Conservation (phyloP, 2,113 vertebrate genomes). For the Phyllostomus discolor region DNA sequence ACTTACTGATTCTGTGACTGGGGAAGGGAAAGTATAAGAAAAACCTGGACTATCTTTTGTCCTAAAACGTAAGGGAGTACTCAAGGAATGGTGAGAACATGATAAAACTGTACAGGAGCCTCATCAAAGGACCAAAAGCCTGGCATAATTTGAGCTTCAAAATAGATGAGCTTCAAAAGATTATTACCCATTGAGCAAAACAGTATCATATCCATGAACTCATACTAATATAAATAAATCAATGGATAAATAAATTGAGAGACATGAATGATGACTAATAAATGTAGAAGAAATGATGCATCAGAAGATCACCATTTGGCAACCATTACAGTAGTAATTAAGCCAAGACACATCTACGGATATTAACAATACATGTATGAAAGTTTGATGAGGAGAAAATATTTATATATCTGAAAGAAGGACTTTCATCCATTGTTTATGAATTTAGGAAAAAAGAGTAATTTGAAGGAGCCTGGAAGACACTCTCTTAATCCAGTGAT, state of each 20-base stretch:
- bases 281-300: neutral
- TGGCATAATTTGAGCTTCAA: neutral
- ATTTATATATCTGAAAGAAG: neutral
- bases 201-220: neutral
- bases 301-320: neutral
- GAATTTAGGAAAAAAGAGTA: neutral
- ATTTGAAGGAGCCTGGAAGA: neutral
- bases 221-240: neutral
- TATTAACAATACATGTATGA: neutral
- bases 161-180: neutral
- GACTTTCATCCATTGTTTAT: neutral
- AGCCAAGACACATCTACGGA: neutral
- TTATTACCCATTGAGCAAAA: neutral
- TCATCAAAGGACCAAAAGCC: neutral
- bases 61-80: neutral
- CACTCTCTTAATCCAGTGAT: neutral
- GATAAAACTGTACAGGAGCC: neutral
- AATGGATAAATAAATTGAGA: neutral
- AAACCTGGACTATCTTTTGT: neutral
- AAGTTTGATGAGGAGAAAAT: neutral
- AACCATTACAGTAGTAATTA: neutral
- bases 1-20: neutral
- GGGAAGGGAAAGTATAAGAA: neutral
- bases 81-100: neutral
- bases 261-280: neutral